These are phyloP conservation scores for Athalia circularis DNA, from an alignment of 2,888 invertebrate species.

Conservation along the genomic window DNA sequence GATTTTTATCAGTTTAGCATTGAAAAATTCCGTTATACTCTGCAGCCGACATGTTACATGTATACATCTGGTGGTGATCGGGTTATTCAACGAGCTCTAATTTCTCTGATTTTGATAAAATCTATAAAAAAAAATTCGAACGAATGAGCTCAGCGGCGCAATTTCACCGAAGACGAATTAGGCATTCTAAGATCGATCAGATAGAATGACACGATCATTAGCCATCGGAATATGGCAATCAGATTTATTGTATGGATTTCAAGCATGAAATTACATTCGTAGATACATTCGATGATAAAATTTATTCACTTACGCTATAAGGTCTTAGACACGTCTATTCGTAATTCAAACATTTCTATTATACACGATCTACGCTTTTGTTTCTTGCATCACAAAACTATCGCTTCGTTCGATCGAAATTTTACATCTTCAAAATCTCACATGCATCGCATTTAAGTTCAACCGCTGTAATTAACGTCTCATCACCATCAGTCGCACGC, in stretches of 20 bases:
- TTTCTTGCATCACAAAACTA: constrained; percentile 22
- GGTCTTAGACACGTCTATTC: background rate
- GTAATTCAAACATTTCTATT: constrained; percentile 4
- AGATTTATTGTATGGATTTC: constrained; percentile 47
- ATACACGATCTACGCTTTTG: constrained; percentile 6
- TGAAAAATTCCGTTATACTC: background rate
- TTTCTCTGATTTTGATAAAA: constrained; percentile 47
- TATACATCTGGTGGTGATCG: constrained; percentile 30
- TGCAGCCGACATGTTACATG: background rate
- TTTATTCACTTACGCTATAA: constrained; percentile 14
- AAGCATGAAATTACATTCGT: constrained; percentile 45
- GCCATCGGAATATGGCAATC: constrained; percentile 41
- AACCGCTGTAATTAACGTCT: background rate
- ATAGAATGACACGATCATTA: constrained; percentile 48
- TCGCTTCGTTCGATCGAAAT: constrained; percentile 1
- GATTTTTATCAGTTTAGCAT: background rate
- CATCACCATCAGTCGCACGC: background rate
- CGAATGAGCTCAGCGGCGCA: constrained; percentile 27
- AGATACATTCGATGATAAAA: constrained; percentile 46
- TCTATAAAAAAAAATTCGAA: constrained; percentile 26
- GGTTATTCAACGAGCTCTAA: constrained; percentile 39
- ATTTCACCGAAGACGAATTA: constrained; percentile 49
- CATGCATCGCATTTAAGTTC: background rate
- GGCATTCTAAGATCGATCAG: constrained; percentile 43
- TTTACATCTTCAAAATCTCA: background rate